Base-by-base conservation (phyloP, 2,888 invertebrate genomes). In the Maniola hyperantus region DNA sequence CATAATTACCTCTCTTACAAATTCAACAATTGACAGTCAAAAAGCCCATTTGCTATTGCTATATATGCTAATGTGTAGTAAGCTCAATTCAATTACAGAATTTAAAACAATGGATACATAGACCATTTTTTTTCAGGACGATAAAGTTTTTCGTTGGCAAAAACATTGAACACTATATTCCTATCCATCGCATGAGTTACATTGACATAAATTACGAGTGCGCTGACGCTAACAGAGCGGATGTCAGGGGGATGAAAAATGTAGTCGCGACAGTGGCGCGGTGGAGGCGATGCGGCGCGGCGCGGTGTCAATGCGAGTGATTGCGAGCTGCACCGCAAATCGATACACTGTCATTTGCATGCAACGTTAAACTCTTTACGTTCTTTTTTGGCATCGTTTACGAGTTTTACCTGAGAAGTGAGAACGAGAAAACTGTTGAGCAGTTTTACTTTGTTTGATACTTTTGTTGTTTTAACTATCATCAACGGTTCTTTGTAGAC, bases 221-320 rank as follows among this genome's bases (percentile, higher is more conserved):
- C 75, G 70, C 75, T 75, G 76, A 75, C 76, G 76, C 74, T 76
- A 76, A 75, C 77, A 69, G 73, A 74, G 71, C 76, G 74, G 74
- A 74, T 75, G 76, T 77, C 76, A 71, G 74, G 74, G 74, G 75
- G 76, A 77, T 78, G 78, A 78, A 77, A 78, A 76, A 78, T 77
- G 73, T 72, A 75, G 76, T 75, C 75, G 74, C 75, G 76, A 73
- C 75, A 69, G 71, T 67, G 71, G 66, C 69, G 68, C 66, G 69
- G 68, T 67, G 64, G 46, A 68, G 71, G 70, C 70, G 70, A 60
- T 57, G 70, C 66, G 64, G 66, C 62, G 64, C 66, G 66, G 71
- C 67, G 70, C 69, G 66, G 71, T 74, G 74, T 73, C 74, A 75
- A 76, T 74, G 74, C 72, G 72, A 75, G 75, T 76, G 75, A 77